Conservation (phyloP, 2,797 vertebrate species). For the Clarias pachynema region DNA sequence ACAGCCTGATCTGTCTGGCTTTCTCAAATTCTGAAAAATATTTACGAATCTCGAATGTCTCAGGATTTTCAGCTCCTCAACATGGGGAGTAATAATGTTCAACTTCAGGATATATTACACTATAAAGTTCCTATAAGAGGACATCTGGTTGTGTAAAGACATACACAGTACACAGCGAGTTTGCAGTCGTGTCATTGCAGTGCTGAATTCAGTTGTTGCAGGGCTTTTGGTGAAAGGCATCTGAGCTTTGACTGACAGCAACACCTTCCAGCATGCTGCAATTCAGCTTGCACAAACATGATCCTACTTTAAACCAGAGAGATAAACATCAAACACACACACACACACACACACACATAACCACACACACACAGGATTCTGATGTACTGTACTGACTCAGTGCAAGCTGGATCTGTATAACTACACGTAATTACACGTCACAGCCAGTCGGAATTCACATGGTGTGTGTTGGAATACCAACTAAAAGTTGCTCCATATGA, state of each 20-base stretch:
- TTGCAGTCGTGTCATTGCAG: not conserved
- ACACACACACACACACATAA: not conserved
- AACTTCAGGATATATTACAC: not conserved
- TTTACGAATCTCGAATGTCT: not conserved
- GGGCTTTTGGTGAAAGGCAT: slow-evolving; percentile 8
- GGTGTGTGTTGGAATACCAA: not conserved
- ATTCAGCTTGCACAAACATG: slow-evolving; percentile 37
- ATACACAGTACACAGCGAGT: not conserved
- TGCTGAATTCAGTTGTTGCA: not conserved
- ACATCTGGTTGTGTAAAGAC: not conserved
- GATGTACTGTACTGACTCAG: not conserved
- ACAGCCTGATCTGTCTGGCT: not conserved
- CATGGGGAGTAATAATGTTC: not conserved
- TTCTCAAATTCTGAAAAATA: not conserved
- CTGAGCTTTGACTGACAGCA: slow-evolving; percentile 48
- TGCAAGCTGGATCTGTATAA: not conserved
- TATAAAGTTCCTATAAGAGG: not conserved
- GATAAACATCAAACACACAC: slow-evolving; percentile 19
- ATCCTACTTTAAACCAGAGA: slow-evolving; percentile 44
- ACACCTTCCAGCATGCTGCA: slow-evolving; percentile 35
- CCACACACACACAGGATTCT: not conserved
- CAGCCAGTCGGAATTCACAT: not conserved
- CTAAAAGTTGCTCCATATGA: not conserved
- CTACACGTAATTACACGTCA: not conserved
- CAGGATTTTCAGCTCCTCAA: not conserved